Percentiles rank a stretch among this genome's conserved stretches.
These are phyloP conservation scores for Mya arenaria DNA, from an alignment of 1,140 invertebrate genomes.

Conservation along the genomic window DNA sequence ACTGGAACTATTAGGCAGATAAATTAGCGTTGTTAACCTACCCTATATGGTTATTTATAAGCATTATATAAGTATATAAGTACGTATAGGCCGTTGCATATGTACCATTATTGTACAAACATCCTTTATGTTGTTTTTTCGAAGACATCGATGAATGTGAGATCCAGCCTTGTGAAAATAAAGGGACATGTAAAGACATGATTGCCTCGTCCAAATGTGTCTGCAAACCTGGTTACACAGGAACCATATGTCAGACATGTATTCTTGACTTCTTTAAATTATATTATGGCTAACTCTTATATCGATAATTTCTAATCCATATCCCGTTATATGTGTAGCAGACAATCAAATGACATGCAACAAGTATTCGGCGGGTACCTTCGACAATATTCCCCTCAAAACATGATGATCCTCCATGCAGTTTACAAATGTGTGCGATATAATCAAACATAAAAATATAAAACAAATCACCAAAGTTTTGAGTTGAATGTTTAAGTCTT, in stretches of 20 bases:
- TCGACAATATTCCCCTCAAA: background rate
- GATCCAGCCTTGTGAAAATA: constrained; percentile 12
- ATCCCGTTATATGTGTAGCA: background rate
- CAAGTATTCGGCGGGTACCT: background rate
- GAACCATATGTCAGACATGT: constrained; percentile 22
- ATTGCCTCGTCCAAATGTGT: background rate
- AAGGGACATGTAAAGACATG: constrained; percentile 5
- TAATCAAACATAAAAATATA: too few relatives aligned
- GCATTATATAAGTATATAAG: too few relatives aligned
- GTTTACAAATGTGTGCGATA: background rate
- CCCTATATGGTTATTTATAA: too few relatives aligned
- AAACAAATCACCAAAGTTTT: too few relatives aligned
- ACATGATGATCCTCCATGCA: background rate
- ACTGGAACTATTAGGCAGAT: background rate
- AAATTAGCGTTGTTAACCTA: too few relatives aligned
- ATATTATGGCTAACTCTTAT: background rate
- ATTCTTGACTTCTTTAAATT: background rate
- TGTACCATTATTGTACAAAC: too few relatives aligned
- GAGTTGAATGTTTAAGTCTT: too few relatives aligned
- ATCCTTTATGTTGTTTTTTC: constrained; percentile 1
- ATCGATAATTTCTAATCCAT: background rate
- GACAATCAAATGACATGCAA: background rate
- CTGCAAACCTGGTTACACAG: constrained; percentile 24
- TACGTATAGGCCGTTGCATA: too few relatives aligned
- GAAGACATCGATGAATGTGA: constrained; percentile 90